Evolutionary conservation across 2,113 vertebrate genomes (phyloP).

Genomic region (Rhineura floridana): DNA sequence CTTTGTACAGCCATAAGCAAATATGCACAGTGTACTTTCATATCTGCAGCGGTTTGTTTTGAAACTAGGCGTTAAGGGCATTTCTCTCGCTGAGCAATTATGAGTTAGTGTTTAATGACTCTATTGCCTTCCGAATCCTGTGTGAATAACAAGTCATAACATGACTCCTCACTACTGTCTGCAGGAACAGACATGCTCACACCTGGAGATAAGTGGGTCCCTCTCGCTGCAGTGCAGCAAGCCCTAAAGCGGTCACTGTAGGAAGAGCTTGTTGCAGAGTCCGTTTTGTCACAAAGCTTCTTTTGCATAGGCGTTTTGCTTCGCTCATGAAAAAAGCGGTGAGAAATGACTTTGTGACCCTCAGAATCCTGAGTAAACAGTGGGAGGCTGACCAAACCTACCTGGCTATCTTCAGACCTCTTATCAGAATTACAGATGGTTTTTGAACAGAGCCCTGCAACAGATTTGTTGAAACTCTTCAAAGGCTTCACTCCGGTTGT

Average conservation of each 20-base stretch:
- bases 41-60: not conserved
- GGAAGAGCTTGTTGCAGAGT: not conserved
- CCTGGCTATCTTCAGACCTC: rapidly evolving
- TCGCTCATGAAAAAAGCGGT: not conserved
- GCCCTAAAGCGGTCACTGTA: rapidly evolving
- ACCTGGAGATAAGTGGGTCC: not conserved
- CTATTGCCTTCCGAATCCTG: conserved; percentile 79
- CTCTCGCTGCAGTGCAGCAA: not conserved
- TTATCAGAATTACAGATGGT: rapidly evolving
- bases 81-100: not conserved
- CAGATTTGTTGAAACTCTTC: rapidly evolving
- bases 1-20: not conserved
- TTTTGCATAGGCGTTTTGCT: not conserved
- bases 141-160: conserved; percentile 69
- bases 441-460: rapidly evolving
- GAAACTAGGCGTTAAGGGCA: not conserved
- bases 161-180: not conserved
- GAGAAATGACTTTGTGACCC: conserved; percentile 70
- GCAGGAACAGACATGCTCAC: conserved; percentile 11
- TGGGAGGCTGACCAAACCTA: conserved; percentile 12
- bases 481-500: rapidly evolving
- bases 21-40: not conserved
- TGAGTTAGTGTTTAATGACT: conserved; percentile 74
- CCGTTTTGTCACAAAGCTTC: conserved; percentile 3
- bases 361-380: conserved; percentile 75